Evolutionary conservation across 2,888 invertebrate species (phyloP).

Genomic region (Stenichneumon culpator): DNA sequence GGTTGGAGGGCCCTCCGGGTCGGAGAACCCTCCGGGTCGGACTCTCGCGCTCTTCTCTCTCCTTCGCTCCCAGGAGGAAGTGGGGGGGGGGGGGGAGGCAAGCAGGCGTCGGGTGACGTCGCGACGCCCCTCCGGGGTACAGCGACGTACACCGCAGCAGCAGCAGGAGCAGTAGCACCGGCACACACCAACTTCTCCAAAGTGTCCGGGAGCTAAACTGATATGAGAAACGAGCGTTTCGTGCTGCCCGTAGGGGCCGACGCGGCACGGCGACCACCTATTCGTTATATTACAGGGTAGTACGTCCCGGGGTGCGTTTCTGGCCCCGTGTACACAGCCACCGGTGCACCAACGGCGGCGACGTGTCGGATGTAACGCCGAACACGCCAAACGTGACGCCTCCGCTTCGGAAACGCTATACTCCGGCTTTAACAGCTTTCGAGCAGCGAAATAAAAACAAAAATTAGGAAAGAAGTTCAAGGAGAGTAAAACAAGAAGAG

Average conservation of each 20-base stretch:
- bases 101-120: constrained; percentile 81
- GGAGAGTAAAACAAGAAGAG: constrained; percentile 39
- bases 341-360: constrained; percentile 46
- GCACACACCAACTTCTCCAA: constrained; percentile 82
- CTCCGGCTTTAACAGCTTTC: constrained; percentile 4
- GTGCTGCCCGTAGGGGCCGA: constrained; percentile 84
- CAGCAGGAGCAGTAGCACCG: constrained; percentile 27
- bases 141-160: constrained; percentile 53
- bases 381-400: constrained; percentile 62
- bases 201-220: constrained; percentile 83
- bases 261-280: constrained; percentile 78
- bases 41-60: constrained; percentile 32
- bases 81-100: constrained; percentile 52
- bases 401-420: constrained; percentile 40
- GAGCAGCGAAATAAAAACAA: constrained; percentile 27
- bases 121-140: constrained; percentile 80
- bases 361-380: constrained; percentile 53
- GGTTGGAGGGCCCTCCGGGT: constrained; percentile 45
- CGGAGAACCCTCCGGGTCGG: constrained; percentile 54
- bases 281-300: constrained; percentile 80
- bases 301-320: constrained; percentile 75
- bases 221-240: constrained; percentile 84
- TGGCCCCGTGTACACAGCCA: constrained; percentile 52
- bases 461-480: constrained; percentile 21
- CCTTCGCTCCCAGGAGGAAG: constrained; percentile 39